Base-by-base conservation (phyloP, 2,888 invertebrate species). In the Oligia strigilis region DNA sequence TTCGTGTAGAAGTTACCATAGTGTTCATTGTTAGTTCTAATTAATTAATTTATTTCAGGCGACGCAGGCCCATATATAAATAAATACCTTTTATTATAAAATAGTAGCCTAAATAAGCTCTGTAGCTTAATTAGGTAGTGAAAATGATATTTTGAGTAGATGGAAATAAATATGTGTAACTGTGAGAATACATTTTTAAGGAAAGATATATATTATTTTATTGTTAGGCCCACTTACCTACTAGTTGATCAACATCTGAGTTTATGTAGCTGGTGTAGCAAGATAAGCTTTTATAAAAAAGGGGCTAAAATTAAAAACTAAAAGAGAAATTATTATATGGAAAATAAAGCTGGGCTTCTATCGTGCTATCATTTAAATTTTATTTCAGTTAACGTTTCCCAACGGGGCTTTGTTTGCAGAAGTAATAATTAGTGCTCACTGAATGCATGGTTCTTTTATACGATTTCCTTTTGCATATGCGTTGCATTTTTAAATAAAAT, bases 351-450 rank as follows among this genome's bases (percentile, higher is more conserved):
- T 14, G 23, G 14, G 19, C 13, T 80, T 67, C 17, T 58, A 19
- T 40, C 11, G 17, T 49, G 29, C n/a, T 77, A 78, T 49, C 23
- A 82, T 82, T 81, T 23, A 60, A 46, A 80, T 80, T 81, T 77
- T 69, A 82, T 80, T 80, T 62, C 75, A 80, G 29, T 64, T 67
- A 69, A 58, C 77, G 29, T 77, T 77, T 58, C 55, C 60, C 62
- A 72, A 62, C 17, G 77, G 49, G 14, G 13, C 58, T 72, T 77
- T 78, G 69, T 82, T 82, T 81, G 72, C 67, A 62, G 13, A 77
- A 82, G 49, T 81, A 81, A 72, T 81, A 72, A 81, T 80, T 64
- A 60, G 74, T 52, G 43, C 67, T 62, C 75, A 62, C 75, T 80
- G 74, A 80, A 62, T 62, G 43, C 55, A 64, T 29, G 36, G 36